These are phyloP conservation scores for Sclerurus mexicanus DNA, from an alignment of 2,113 vertebrate genomes.

Conservation along the genomic window DNA sequence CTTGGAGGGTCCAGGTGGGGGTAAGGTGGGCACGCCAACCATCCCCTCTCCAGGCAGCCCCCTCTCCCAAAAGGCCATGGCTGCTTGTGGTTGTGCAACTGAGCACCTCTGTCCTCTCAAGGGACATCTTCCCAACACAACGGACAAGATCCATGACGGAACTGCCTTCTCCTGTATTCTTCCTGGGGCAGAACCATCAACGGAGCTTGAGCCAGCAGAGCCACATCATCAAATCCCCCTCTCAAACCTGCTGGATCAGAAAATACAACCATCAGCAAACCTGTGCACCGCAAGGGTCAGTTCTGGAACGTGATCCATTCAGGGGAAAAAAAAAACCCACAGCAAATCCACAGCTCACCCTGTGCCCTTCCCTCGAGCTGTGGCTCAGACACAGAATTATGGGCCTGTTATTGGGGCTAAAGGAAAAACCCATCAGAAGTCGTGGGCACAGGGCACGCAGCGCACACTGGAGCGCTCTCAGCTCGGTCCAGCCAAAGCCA, in stretches of 20 bases:
- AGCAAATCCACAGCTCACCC: neutral
- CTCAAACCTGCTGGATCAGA: neutral
- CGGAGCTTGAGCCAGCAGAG: neutral
- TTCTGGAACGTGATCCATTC: neutral
- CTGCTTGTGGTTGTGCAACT: neutral
- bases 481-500: neutral
- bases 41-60: neutral
- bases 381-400: neutral
- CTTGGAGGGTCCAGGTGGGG: neutral
- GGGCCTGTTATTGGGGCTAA: neutral
- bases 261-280: neutral
- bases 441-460: fast-evolving
- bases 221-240: neutral
- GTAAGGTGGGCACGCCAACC: neutral
- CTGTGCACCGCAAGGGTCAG: neutral
- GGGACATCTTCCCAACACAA: neutral
- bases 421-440: neutral
- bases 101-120: neutral
- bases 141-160: fast-evolving
- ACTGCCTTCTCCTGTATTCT: neutral
- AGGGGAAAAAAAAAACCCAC: fast-evolving
- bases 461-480: neutral
- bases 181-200: neutral
- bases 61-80: neutral
- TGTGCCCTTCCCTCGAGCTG: neutral